These are phyloP conservation scores for Climacteris rufus DNA, from an alignment of 2,113 vertebrate species.

Conservation along the genomic window DNA sequence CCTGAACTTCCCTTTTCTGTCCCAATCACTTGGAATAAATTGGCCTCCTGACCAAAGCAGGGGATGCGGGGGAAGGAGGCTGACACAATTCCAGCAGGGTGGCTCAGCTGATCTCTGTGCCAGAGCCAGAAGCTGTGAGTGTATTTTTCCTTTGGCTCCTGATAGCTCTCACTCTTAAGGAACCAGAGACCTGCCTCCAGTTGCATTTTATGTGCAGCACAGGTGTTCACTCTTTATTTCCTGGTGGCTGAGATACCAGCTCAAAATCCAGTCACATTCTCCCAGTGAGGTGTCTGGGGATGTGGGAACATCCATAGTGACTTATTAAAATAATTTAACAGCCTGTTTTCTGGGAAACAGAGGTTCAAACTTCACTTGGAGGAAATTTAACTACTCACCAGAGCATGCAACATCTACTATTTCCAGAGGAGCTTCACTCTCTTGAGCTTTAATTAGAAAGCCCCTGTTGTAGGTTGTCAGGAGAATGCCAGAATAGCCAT, in stretches of 20 bases:
- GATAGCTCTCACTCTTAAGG: background rate
- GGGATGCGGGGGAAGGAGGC: rapidly evolving
- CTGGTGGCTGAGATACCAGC: rapidly evolving
- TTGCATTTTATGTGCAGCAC: rapidly evolving
- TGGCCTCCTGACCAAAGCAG: rapidly evolving
- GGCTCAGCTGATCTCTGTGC: background rate
- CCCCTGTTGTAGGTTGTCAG: background rate
- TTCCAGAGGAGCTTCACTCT: background rate
- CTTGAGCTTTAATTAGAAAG: background rate
- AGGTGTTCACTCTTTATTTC: background rate
- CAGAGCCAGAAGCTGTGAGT: background rate
- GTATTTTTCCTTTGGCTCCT: background rate
- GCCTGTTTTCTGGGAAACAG: background rate
- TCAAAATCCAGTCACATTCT: background rate
- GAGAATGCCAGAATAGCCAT: background rate
- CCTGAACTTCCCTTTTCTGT: background rate
- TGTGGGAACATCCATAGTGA: background rate
- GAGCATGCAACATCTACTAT: background rate
- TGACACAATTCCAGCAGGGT: background rate
- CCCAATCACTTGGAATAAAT: background rate
- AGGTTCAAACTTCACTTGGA: background rate
- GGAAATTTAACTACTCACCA: background rate
- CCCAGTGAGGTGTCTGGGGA: background rate
- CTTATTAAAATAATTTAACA: background rate
- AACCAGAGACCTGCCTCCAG: background rate